Percentiles rank a stretch among this genome's conserved stretches.
Evolutionary conservation across 53 echinoderm and acorn worm species (phyloP).

Genomic region (Patiria pectinifera): DNA sequence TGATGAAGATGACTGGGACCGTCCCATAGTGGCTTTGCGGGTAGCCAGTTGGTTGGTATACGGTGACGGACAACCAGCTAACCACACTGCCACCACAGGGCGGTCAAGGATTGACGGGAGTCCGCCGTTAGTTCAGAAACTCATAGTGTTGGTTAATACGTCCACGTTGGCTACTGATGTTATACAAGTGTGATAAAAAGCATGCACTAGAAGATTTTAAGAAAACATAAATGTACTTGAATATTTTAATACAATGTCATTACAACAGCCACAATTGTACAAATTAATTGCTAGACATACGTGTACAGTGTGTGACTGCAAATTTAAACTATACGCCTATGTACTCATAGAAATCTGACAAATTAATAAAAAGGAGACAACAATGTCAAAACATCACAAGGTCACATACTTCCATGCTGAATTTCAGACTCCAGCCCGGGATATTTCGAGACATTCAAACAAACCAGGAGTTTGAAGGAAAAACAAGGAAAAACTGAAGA

Average conservation of each 20-base stretch:
- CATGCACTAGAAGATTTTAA: background rate
- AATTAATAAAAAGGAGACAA: too few relatives aligned
- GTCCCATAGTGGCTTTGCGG: slow-evolving; percentile 83
- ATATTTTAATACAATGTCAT: too few relatives aligned
- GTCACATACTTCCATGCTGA: too few relatives aligned
- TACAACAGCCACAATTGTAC: too few relatives aligned
- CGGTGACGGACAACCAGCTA: slow-evolving; percentile 92
- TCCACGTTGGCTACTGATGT: background rate
- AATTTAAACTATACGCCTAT: too few relatives aligned
- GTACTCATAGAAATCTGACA: too few relatives aligned
- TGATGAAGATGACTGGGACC: slow-evolving; percentile 39
- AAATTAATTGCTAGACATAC: too few relatives aligned
- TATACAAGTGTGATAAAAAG: background rate
- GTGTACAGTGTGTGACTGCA: too few relatives aligned
- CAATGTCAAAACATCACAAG: too few relatives aligned
- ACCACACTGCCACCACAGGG: slow-evolving; percentile 96
- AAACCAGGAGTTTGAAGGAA: background rate
- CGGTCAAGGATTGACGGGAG: background rate
- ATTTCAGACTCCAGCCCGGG: background rate
- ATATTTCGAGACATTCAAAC: background rate
- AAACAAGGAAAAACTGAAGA: background rate
- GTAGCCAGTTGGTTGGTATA: slow-evolving; percentile 83
- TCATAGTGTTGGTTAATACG: slow-evolving; percentile 31
- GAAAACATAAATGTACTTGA: background rate
- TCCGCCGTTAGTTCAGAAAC: slow-evolving; percentile 21